Percentiles rank a stretch among this genome's conserved stretches.
Conservation (phyloP, 2,797 vertebrate genomes). For the Diplodus puntazzo region DNA sequence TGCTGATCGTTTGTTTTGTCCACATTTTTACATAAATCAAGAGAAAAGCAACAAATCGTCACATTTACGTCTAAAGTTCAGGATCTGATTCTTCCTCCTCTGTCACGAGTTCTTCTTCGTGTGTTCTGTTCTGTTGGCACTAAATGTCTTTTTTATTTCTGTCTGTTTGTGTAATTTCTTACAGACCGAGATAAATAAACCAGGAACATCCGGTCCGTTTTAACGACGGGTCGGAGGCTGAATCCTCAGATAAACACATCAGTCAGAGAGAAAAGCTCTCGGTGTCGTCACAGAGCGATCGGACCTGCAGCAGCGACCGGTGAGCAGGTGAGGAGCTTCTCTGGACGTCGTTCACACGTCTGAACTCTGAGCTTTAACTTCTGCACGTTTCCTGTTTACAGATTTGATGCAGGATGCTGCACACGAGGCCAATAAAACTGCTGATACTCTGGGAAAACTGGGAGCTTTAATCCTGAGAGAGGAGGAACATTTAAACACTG, state of each 20-base stretch:
- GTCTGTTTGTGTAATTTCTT: background rate
- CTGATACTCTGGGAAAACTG: constrained; percentile 13
- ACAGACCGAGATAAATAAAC: background rate
- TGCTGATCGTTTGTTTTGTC: too few species aligned
- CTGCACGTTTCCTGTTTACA: background rate
- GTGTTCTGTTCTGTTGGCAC: background rate
- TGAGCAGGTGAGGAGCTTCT: background rate
- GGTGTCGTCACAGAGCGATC: too few species aligned
- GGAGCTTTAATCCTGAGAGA: background rate
- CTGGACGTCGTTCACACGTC: constrained; percentile 1
- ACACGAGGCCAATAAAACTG: background rate
- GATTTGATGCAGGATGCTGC: background rate
- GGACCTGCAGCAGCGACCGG: too few species aligned
- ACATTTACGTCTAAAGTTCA: background rate
- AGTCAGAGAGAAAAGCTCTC: background rate
- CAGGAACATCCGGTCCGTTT: background rate
- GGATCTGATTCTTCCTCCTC: background rate
- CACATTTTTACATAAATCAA: too few species aligned
- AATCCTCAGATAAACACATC: background rate
- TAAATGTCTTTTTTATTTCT: background rate
- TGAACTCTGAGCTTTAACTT: background rate
- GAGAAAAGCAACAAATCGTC: too few species aligned
- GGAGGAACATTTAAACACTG: too few species aligned
- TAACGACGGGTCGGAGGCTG: background rate
- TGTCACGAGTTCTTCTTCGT: background rate